Evolutionary conservation across 2,113 vertebrate genomes (phyloP).

Genomic region (Chionomys nivalis): DNA sequence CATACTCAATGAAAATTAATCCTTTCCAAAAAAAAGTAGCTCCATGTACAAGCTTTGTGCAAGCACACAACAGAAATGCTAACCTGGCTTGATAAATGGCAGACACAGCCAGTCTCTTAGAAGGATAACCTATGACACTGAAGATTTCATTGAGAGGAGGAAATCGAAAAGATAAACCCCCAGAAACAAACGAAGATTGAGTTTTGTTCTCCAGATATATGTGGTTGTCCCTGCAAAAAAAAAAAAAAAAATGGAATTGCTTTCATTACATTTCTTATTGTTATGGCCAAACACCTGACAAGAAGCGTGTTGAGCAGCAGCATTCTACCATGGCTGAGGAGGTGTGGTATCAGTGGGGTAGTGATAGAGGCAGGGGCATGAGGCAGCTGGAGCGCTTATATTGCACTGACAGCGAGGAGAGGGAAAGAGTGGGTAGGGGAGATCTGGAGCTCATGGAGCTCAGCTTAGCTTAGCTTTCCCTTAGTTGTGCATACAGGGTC

Average conservation of each 20-base stretch:
- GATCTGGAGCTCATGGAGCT: too few relatives aligned
- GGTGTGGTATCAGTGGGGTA: neutral
- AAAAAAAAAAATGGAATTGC: too few relatives aligned
- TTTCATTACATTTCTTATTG: neutral
- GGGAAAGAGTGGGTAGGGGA: neutral
- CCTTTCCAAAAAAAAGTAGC: constrained; percentile 10
- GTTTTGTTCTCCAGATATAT: neutral
- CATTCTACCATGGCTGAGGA: neutral
- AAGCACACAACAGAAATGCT: constrained; percentile 45
- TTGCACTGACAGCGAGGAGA: neutral
- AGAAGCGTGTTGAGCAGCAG: neutral
- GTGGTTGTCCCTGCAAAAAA: neutral
- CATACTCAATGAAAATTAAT: constrained; percentile 39
- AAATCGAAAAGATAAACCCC: neutral
- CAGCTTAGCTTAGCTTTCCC: neutral
- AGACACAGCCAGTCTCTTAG: neutral
- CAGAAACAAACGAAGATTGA: neutral
- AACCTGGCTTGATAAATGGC: neutral
- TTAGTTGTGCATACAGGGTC: neutral
- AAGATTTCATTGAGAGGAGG: neutral
- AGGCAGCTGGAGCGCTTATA: neutral
- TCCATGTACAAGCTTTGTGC: neutral
- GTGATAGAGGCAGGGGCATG: neutral
- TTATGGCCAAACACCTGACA: neutral
- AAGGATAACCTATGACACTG: neutral